Percentiles rank a stretch among this genome's conserved stretches.
Evolutionary conservation across 2,888 invertebrate genomes (phyloP).

Genomic region (Spodoptera littoralis): DNA sequence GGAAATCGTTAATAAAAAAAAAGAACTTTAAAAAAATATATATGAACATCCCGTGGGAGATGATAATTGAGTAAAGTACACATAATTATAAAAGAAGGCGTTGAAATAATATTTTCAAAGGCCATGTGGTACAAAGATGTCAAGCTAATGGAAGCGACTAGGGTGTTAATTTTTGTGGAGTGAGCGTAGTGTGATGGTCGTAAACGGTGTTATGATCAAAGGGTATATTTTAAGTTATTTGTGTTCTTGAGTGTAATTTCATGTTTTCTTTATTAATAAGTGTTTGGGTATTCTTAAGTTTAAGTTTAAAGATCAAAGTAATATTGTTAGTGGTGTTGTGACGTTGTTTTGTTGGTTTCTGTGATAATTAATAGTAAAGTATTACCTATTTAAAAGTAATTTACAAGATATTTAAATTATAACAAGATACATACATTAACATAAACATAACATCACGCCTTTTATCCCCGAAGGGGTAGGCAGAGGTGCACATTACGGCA

Average conservation of each 20-base stretch:
- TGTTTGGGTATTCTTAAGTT: slow-evolving; percentile 4
- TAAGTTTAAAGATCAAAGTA: slow-evolving; percentile 6
- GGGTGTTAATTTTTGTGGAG: slow-evolving; percentile 34
- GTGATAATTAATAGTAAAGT: no score
- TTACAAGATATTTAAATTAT: no score
- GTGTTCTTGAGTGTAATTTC: slow-evolving; percentile 5
- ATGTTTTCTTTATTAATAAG: slow-evolving; percentile 21
- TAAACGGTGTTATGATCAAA: slow-evolving; percentile 48
- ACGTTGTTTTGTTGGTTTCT: no score
- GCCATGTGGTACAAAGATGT: slow-evolving; percentile 71
- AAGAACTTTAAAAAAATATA: slow-evolving; percentile 15
- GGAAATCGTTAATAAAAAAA: slow-evolving; percentile 23
- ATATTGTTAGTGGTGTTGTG: no score
- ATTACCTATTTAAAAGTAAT: no score
- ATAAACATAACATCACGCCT: no score
- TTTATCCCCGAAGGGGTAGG: no score
- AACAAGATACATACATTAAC: no score
- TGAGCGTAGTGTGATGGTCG: slow-evolving; percentile 23
- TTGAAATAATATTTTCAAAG: slow-evolving; percentile 79
- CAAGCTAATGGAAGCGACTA: slow-evolving; percentile 66
- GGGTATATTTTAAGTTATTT: slow-evolving; percentile 27
- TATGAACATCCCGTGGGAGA: slow-evolving; percentile 44
- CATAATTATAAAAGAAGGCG: slow-evolving; percentile 76
- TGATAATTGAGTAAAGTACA: slow-evolving; percentile 62
- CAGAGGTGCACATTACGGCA: no score